Percentiles rank a stretch among this genome's conserved stretches.
Conservation (phyloP, 2,888 invertebrate species). For the Chesias legatella region DNA sequence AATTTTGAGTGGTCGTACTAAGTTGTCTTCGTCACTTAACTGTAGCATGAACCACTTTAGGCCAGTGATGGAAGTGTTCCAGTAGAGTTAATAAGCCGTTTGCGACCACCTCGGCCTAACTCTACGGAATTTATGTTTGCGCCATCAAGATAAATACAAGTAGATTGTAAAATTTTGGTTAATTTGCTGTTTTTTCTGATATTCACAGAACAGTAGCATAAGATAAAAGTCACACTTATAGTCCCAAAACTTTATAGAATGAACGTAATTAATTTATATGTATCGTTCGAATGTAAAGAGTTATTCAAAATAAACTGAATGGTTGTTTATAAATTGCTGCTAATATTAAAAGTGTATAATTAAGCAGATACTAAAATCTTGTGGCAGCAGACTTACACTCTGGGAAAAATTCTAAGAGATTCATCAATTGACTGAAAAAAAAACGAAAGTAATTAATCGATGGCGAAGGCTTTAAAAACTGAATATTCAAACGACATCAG, state of each 20-base stretch:
- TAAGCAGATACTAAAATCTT: too few species aligned
- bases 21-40: slow-evolving; percentile 2
- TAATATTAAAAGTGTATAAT: too few species aligned
- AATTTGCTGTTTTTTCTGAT: too few species aligned
- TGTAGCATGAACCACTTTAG: slow-evolving; percentile 24
- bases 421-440: slow-evolving; percentile 4
- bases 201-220: too few species aligned
- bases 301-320: too few species aligned
- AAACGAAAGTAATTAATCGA: slow-evolving; percentile 16
- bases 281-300: too few species aligned
- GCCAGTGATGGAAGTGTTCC: slow-evolving; percentile 35
- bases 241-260: too few species aligned
- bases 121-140: slow-evolving; percentile 33
- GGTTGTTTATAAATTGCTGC: too few species aligned
- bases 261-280: too few species aligned
- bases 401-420: too few species aligned
- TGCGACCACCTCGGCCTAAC: slow-evolving; percentile 25
- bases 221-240: too few species aligned
- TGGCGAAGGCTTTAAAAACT: slow-evolving; percentile 16
- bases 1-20: slow-evolving; percentile 3
- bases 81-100: slow-evolving; percentile 33
- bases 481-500: slow-evolving; percentile 22
- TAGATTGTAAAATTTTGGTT: slow-evolving; percentile 7
- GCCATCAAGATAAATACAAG: slow-evolving; percentile 10
- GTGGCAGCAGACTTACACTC: too few species aligned